Evolutionary conservation across 2,113 vertebrate species (phyloP), one percentile per base, ranked within the genome.

Genomic region (Prolemur simus): DNA sequence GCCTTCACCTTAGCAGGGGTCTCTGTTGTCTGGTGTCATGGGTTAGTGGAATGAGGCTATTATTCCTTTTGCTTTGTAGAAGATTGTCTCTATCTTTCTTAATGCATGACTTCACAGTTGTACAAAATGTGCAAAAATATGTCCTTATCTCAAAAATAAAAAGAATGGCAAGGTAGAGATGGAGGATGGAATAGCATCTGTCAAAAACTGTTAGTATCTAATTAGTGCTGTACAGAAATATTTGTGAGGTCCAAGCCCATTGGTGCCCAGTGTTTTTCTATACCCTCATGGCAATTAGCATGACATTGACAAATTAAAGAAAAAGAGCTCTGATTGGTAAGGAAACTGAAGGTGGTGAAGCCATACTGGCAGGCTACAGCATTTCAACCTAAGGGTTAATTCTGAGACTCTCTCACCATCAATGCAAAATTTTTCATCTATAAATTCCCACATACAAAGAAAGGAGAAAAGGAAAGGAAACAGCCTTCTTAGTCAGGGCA

Each of bases 401-500:
- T 89, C 34, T 45, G 52, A 80, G 82, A 64, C 80, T 37, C 15
- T 95, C 49, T 45, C 32, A 52, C 45, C 77, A 47, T 78, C 81
- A 54, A 9, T 42, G 85, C 42, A 63, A 92, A 73, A 15, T 42
- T 91, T 73, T 78, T 64, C 58, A 90, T 85, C 64, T 56, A 54
- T 88, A 85, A 96, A 82, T 95, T 71, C 25, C 39, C 64, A 73
- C 63, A 21, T 42, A 93, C 34, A 95, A 89, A 91, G 83, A 29
- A 63, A 92, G 27, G 13, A 17, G 9, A n/a, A 12, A 89, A 84
- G 17, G 69, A n/a, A 71, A 56, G 71, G 69, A 81, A 91, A 63
- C 2, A 91, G 47, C 13, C 23, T 83, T 91, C 63, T 66, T 29
- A 73, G 71, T 52, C 20, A 47, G 29, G 12, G 39, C 25, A 15